phyloP scores from a whole-genome alignment of 1,140 invertebrate species.

The Diprion similis region DNA sequence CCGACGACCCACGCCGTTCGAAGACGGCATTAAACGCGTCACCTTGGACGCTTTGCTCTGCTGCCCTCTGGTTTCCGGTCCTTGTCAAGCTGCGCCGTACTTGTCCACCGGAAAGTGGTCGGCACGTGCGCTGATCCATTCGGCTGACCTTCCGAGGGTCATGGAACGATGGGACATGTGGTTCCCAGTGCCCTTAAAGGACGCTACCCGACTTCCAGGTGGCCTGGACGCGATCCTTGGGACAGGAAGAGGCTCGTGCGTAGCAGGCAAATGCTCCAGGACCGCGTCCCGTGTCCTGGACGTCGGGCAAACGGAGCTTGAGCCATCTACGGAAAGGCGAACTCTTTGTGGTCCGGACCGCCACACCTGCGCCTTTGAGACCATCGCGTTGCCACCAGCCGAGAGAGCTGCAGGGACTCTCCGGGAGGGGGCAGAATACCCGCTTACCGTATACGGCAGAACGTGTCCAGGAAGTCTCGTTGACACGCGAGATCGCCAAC shows the following conservation, averaged over 20 bases:
- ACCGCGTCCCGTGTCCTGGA: not conserved
- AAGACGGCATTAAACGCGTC: not conserved
- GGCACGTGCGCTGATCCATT: too few species aligned
- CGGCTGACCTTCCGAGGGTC: not conserved
- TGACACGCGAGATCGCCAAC: conserved; percentile 2
- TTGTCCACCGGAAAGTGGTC: too few species aligned
- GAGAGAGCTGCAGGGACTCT: not conserved
- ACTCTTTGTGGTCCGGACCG: conserved; percentile 40
- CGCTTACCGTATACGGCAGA: not conserved
- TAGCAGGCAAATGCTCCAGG: conserved; percentile 10
- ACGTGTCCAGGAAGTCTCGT: conserved; percentile 2
- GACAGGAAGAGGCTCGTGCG: not conserved
- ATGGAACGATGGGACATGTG: not conserved
- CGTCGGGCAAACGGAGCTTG: conserved; percentile 29
- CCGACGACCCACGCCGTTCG: not conserved
- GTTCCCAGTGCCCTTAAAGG: not conserved
- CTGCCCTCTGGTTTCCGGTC: too few species aligned
- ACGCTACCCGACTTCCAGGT: not conserved
- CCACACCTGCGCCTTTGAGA: conserved; percentile 37
- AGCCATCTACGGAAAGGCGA: conserved; percentile 37
- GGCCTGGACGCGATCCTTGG: not conserved
- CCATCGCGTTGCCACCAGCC: conserved; percentile 1
- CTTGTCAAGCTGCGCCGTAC: too few species aligned
- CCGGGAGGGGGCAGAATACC: not conserved
- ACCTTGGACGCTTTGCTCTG: not conserved